These are phyloP conservation scores for Caradrina clavipalpis DNA, from an alignment of 2,888 invertebrate genomes.

Conservation along the genomic window DNA sequence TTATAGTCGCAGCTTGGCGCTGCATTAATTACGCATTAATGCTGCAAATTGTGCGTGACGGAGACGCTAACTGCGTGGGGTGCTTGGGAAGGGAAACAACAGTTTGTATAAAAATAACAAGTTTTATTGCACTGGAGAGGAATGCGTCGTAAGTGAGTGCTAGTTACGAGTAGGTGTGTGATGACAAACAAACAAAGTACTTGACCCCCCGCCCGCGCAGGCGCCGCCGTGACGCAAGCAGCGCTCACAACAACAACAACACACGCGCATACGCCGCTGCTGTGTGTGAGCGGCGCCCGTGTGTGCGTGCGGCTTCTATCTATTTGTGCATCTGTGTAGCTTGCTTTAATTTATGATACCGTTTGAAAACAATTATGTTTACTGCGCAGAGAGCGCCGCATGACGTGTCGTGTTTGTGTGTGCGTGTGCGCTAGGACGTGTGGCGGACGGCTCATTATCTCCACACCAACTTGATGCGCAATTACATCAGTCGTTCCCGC, in stretches of 20 bases:
- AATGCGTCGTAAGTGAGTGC: conserved; percentile 30
- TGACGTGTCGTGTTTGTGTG: too few species aligned
- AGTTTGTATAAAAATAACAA: conserved; percentile 28
- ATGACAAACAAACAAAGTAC: conserved; percentile 37
- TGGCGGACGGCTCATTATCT: conserved; percentile 5
- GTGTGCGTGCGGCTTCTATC: conserved; percentile 12
- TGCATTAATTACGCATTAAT: conserved; percentile 12
- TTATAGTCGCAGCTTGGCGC: neutral
- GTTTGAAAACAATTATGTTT: conserved; percentile 53
- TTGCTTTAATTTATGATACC: conserved; percentile 35
- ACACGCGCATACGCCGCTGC: neutral
- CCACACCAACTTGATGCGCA: conserved; percentile 24
- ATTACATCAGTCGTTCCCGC: conserved; percentile 2
- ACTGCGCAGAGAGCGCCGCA: conserved; percentile 6
- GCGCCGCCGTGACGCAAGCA: conserved; percentile 30
- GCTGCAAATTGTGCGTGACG: conserved; percentile 12
- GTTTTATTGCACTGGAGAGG: conserved; percentile 51
- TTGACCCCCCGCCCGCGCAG: neutral
- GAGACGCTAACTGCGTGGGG: neutral
- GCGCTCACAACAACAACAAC: conserved; percentile 31
- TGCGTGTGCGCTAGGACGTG: too few species aligned
- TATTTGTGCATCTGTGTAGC: conserved; percentile 35
- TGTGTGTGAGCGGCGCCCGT: conserved; percentile 5
- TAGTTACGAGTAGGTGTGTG: conserved; percentile 6
- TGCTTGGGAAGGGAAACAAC: conserved; percentile 23